Evolutionary conservation across 2,888 invertebrate genomes (phyloP).

Genomic region (Leptopilina syphax): DNA sequence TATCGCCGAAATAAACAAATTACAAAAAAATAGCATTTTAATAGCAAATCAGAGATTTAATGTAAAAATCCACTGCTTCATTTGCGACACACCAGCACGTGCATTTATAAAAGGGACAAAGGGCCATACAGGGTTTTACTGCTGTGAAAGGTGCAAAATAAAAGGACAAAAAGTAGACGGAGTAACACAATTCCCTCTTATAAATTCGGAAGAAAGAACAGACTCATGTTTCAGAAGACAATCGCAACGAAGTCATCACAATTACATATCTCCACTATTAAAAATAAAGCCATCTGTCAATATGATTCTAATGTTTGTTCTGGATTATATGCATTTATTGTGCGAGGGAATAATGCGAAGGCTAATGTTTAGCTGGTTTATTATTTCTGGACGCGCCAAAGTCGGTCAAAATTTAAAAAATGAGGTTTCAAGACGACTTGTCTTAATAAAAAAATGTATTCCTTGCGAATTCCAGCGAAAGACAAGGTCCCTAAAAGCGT

Average conservation of each 20-base stretch:
- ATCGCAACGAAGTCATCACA: conserved; percentile 46
- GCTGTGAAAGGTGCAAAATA: conserved; percentile 53
- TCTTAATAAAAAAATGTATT: not conserved
- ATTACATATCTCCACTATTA: conserved; percentile 43
- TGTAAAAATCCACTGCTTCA: conserved; percentile 50
- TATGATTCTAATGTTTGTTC: conserved; percentile 48
- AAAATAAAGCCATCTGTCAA: conserved; percentile 43
- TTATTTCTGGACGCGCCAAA: not conserved
- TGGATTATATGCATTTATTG: too few relatives aligned
- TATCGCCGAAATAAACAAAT: conserved; percentile 50
- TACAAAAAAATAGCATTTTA: conserved; percentile 48
- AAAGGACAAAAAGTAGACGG: conserved; percentile 37
- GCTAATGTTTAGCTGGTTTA: not conserved
- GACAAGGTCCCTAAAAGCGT: not conserved
- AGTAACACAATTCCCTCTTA: conserved; percentile 27
- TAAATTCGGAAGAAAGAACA: conserved; percentile 20
- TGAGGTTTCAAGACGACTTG: not conserved
- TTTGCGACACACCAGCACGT: conserved; percentile 57
- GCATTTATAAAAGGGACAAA: conserved; percentile 53
- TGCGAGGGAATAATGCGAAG: conserved; percentile 1
- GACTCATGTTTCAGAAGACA: conserved; percentile 45
- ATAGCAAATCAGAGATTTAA: conserved; percentile 44
- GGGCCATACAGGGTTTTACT: conserved; percentile 52
- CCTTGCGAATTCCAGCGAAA: not conserved
- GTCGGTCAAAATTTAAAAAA: not conserved